phyloP scores from a whole-genome alignment of 2,888 invertebrate species.

The Nipponacmea schrenckii region DNA sequence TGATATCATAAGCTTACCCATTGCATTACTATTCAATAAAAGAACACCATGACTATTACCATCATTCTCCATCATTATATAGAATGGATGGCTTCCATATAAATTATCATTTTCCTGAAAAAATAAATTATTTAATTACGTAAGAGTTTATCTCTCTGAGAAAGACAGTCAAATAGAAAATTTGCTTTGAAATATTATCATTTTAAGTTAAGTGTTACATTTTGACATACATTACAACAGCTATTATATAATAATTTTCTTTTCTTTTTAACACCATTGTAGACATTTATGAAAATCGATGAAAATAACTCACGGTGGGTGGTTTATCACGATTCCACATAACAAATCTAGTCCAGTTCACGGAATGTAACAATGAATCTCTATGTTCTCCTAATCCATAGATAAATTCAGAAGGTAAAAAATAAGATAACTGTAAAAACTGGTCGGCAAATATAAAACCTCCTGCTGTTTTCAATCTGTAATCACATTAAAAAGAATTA shows the following conservation, averaged over 20 bases:
- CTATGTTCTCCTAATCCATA: slow-evolving; percentile 59
- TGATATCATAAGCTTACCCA: slow-evolving; percentile 44
- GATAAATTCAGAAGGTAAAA: slow-evolving; percentile 47
- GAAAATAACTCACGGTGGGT: slow-evolving; percentile 39
- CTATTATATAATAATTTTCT: too few species aligned
- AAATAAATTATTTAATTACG: background rate
- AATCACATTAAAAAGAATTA: slow-evolving; percentile 18
- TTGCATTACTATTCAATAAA: slow-evolving; percentile 82
- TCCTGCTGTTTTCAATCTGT: slow-evolving; percentile 77
- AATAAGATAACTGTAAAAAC: slow-evolving; percentile 55
- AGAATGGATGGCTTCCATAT: slow-evolving; percentile 87
- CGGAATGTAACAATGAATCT: slow-evolving; percentile 37
- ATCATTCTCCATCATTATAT: slow-evolving; percentile 77
- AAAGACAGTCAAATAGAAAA: background rate
- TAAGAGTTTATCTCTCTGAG: background rate
- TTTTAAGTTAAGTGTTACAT: too few species aligned
- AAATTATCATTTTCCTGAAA: slow-evolving; percentile 70
- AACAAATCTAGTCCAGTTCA: slow-evolving; percentile 45
- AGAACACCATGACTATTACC: slow-evolving; percentile 77
- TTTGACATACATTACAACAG: too few species aligned
- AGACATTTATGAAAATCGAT: too few species aligned
- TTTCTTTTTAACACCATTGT: too few species aligned
- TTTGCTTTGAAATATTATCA: too few species aligned
- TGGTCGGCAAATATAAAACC: slow-evolving; percentile 55
- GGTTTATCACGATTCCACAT: slow-evolving; percentile 49